A percentile compares a stretch with the other conserved stretches of the same genome.
Conservation (phyloP, 2,113 vertebrate genomes). For the Recurvirostra avosetta region DNA sequence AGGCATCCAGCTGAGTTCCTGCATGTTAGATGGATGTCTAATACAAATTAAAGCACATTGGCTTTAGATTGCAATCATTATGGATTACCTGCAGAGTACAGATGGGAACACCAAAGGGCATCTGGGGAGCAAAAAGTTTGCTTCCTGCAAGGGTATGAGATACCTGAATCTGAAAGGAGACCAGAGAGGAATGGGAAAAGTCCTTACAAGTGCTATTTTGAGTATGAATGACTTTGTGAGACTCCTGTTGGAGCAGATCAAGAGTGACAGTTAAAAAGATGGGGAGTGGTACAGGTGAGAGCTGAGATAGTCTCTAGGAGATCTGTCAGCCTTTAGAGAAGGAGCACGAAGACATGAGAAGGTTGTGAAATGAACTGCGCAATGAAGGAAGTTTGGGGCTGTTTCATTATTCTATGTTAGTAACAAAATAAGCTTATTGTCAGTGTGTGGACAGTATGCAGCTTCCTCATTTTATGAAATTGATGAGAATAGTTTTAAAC, state of each 20-base stretch:
- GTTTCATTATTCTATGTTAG: not conserved
- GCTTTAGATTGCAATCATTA: not conserved
- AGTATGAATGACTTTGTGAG: not conserved
- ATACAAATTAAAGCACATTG: not conserved
- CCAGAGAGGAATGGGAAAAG: not conserved
- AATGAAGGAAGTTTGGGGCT: not conserved
- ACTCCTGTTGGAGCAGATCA: not conserved
- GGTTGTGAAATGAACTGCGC: not conserved
- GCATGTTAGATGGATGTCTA: not conserved
- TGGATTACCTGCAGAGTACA: not conserved
- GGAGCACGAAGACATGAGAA: not conserved
- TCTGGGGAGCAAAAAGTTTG: not conserved
- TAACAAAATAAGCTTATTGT: not conserved
- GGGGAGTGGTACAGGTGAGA: not conserved
- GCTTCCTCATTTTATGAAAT: not conserved
- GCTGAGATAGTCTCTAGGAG: not conserved
- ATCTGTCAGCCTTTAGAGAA: not conserved
- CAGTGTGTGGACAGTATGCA: not conserved
- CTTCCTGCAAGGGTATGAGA: not conserved
- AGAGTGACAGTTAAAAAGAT: not conserved
- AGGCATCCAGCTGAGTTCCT: not conserved
- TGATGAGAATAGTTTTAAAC: conserved; percentile 12
- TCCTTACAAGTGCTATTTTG: not conserved
- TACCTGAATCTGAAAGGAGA: not conserved
- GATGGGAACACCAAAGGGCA: not conserved